phyloP scores from a whole-genome alignment of 2,797 vertebrate genomes.

The Benthosema pterotum region DNA sequence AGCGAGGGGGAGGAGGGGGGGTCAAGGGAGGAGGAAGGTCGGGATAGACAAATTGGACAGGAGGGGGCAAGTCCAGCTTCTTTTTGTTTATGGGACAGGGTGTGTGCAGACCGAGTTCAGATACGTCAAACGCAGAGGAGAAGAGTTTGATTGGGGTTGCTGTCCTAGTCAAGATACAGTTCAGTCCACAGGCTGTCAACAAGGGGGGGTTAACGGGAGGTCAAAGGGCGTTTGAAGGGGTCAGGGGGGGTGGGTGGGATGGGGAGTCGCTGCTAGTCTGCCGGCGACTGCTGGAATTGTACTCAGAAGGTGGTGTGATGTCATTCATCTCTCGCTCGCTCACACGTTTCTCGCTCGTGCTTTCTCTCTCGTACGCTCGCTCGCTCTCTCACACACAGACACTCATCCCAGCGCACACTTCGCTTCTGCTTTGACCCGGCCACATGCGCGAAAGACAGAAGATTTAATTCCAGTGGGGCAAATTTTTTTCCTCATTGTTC shows the following conservation, averaged over 20 bases:
- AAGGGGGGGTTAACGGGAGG: background rate
- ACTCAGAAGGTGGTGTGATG: conserved; percentile 90
- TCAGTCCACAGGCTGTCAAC: conserved; percentile 76
- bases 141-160: conserved; percentile 23
- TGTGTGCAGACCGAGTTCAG: too few relatives aligned
- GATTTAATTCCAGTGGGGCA: conserved; percentile 86
- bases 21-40: background rate
- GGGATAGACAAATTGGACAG: conserved; percentile 24
- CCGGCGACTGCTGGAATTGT: conserved; percentile 80
- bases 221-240: conserved; percentile 7
- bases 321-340: conserved; percentile 90
- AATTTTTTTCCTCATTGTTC: conserved; percentile 67
- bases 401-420: conserved; percentile 91
- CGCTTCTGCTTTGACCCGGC: conserved; percentile 83
- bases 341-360: conserved; percentile 86
- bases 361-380: conserved; percentile 84
- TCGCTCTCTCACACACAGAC: conserved; percentile 89
- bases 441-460: conserved; percentile 85
- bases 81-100: conserved; percentile 34
- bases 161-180: conserved; percentile 72
- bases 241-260: conserved; percentile 31
- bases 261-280: conserved; percentile 52
- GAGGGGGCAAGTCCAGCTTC: background rate
- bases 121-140: background rate
- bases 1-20: conserved; percentile 14